Evolutionary conservation across 2,797 vertebrate species (phyloP).

Genomic region (Mionectes olivaceus): DNA sequence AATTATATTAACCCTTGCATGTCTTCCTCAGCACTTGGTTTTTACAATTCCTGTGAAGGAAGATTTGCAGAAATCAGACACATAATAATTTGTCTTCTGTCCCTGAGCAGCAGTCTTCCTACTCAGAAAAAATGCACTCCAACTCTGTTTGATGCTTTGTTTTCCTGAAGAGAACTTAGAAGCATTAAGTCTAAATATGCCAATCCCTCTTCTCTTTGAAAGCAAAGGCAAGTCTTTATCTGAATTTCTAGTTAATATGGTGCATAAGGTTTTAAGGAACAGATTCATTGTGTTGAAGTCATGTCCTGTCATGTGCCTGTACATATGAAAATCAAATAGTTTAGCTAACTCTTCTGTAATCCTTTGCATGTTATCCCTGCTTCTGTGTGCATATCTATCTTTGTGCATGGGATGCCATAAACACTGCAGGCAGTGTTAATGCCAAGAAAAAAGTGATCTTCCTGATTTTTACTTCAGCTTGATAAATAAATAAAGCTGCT

Average conservation of each 20-base stretch:
- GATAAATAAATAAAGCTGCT: constrained; percentile 13
- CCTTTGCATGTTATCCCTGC: neutral
- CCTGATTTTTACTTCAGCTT: neutral
- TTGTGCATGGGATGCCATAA: neutral
- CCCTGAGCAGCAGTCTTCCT: constrained; percentile 19
- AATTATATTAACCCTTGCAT: constrained; percentile 82
- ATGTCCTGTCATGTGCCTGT: neutral
- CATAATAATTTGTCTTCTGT: constrained; percentile 20
- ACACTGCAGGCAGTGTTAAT: neutral
- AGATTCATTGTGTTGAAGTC: neutral
- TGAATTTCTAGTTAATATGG: constrained; percentile 14
- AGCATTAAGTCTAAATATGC: neutral
- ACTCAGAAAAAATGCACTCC: neutral
- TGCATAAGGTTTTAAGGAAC: constrained; percentile 27
- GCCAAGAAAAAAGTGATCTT: neutral
- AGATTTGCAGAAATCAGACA: constrained; percentile 57
- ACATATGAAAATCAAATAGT: neutral
- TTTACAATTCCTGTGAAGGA: neutral
- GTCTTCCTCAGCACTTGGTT: constrained; percentile 40
- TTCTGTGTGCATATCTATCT: neutral
- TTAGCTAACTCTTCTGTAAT: neutral
- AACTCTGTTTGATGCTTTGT: neutral
- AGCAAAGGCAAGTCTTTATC: neutral
- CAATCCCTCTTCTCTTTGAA: neutral
- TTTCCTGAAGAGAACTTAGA: neutral